Percentiles rank a stretch among this genome's conserved stretches.
Evolutionary conservation across 2,888 invertebrate genomes (phyloP).

Genomic region (Girardia tigrina): DNA sequence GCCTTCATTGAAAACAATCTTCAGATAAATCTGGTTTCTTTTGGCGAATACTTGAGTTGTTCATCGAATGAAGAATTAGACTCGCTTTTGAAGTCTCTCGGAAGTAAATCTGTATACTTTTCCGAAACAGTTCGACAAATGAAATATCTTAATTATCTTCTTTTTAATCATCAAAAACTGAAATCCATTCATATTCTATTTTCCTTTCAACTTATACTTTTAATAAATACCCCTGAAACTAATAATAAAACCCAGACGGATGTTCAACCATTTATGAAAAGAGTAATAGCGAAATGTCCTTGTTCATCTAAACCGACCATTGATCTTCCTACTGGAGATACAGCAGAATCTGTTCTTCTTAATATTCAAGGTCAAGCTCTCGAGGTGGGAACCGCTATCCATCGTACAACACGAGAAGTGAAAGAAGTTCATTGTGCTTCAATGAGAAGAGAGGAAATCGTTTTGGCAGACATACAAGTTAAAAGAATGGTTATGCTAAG

Average conservation of each 20-base stretch:
- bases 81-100: background rate
- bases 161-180: conserved; percentile 3
- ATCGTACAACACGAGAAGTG: background rate
- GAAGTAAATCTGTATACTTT: background rate
- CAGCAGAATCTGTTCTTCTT: background rate
- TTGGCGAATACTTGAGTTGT: background rate
- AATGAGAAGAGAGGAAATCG: background rate
- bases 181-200: background rate
- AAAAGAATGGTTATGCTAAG: background rate
- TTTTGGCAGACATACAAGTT: background rate
- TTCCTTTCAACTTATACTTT: background rate
- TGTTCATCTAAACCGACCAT: background rate
- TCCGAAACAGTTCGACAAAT: conserved; percentile 4
- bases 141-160: background rate
- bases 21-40: background rate
- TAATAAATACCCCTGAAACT: background rate
- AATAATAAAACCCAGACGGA: background rate
- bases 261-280: background rate
- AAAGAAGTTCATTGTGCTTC: background rate
- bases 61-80: background rate
- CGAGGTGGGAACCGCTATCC: background rate
- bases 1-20: conserved; percentile 19
- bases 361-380: background rate
- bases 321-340: no score
- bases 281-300: background rate